phyloP scores from a whole-genome alignment of 2,113 vertebrate genomes.

The Hippocampus barbouri region DNA sequence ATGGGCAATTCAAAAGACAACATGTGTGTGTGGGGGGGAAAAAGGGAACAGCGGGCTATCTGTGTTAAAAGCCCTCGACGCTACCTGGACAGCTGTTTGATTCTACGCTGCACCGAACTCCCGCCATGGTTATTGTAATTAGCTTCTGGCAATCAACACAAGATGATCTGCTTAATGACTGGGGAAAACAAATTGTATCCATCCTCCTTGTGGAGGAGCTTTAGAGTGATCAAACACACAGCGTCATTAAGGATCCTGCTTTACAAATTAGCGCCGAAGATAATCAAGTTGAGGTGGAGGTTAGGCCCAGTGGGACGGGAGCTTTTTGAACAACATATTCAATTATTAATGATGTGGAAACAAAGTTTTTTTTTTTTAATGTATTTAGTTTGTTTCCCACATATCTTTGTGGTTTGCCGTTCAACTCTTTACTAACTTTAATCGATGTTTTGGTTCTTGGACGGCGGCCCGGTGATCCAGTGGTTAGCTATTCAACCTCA shows the following conservation, averaged over 20 bases:
- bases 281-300: slow-evolving; percentile 60
- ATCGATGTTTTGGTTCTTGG: too few relatives aligned
- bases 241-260: slow-evolving; percentile 49
- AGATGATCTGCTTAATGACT: slow-evolving; percentile 64
- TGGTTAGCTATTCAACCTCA: too few relatives aligned
- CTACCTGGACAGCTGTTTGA: slow-evolving; percentile 29
- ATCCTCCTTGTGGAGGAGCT: slow-evolving; percentile 41
- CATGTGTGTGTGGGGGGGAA: neutral
- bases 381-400: slow-evolving; percentile 13
- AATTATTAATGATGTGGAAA: slow-evolving; percentile 44
- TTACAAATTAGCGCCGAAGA: slow-evolving; percentile 53
- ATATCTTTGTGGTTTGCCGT: slow-evolving; percentile 6
- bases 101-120: slow-evolving; percentile 22
- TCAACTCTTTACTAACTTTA: slow-evolving; percentile 5
- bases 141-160: slow-evolving; percentile 57
- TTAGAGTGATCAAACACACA: slow-evolving; percentile 36
- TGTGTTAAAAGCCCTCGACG: slow-evolving; percentile 20
- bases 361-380: slow-evolving; percentile 18
- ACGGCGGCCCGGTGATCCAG: too few relatives aligned
- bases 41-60: neutral
- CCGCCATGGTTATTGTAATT: slow-evolving; percentile 55
- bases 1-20: slow-evolving; percentile 32
- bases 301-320: slow-evolving; percentile 46
- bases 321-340: slow-evolving; percentile 43
- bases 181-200: slow-evolving; percentile 55